These are phyloP conservation scores for Cebus imitator DNA, from an alignment of 2,113 vertebrate species.

Conservation along the genomic window DNA sequence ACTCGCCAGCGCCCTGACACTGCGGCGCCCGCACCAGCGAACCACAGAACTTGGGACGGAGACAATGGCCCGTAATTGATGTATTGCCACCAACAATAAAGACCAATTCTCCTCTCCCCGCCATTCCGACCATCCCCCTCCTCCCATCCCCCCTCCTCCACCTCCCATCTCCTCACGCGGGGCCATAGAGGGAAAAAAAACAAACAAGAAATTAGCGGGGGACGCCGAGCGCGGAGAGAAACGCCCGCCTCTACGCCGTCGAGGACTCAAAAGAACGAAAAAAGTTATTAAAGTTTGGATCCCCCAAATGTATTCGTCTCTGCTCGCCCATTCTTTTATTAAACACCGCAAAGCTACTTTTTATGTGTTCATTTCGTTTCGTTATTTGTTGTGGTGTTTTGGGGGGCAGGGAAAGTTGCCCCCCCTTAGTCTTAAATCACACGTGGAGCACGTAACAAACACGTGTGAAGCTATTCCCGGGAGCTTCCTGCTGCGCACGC, in stretches of 20 bases:
- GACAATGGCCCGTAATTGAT: slow-evolving; percentile 85
- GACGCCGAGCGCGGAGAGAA: slow-evolving; percentile 59
- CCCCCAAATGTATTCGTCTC: slow-evolving; percentile 64
- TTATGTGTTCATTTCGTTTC: slow-evolving; percentile 59
- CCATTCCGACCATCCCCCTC: slow-evolving; percentile 76
- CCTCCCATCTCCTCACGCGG: slow-evolving; percentile 69
- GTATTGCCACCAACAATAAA: slow-evolving; percentile 83
- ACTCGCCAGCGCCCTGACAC: slow-evolving; percentile 16
- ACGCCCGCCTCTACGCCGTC: slow-evolving; percentile 31
- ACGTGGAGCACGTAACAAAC: slow-evolving; percentile 8
- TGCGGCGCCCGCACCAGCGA: slow-evolving; percentile 67
- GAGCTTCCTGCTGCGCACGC: neutral
- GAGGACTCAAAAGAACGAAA: slow-evolving; percentile 72
- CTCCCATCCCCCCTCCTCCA: slow-evolving; percentile 67
- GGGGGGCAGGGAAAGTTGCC: neutral
- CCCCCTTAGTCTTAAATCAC: slow-evolving; percentile 2
- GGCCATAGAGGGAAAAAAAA: slow-evolving; percentile 80
- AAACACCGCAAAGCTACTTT: neutral
- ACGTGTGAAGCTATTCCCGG: slow-evolving; percentile 2
- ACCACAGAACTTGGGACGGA: slow-evolving; percentile 79
- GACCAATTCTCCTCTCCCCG: slow-evolving; percentile 80
- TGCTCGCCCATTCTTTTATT: slow-evolving; percentile 45
- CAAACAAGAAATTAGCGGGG: slow-evolving; percentile 84
- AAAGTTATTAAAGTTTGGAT: slow-evolving; percentile 82
- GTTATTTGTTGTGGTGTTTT: slow-evolving; percentile 55